These are phyloP conservation scores for Gymnoscelis rufifasciata DNA, from an alignment of 2,888 invertebrate genomes.

Conservation along the genomic window DNA sequence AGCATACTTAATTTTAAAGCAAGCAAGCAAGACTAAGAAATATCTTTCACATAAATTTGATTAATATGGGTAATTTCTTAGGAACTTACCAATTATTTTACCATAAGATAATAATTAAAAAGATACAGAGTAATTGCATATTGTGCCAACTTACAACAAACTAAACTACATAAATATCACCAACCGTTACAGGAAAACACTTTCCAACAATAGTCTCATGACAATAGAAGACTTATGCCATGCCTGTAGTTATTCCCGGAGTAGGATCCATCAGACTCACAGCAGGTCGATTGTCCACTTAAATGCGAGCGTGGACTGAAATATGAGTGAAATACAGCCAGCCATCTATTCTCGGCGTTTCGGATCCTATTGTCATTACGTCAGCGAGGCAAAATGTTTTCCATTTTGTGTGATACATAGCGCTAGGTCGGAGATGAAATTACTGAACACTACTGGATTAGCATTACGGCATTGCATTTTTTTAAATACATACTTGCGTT, in stretches of 20 bases:
- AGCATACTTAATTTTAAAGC: too few relatives aligned
- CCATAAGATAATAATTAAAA: too few relatives aligned
- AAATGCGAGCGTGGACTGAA: conserved; percentile 32
- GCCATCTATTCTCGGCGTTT: conserved; percentile 51
- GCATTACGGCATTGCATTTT: too few relatives aligned
- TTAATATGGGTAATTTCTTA: too few relatives aligned
- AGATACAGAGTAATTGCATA: too few relatives aligned
- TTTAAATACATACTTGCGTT: too few relatives aligned
- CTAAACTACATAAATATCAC: not conserved
- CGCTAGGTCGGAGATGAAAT: not conserved
- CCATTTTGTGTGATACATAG: not conserved
- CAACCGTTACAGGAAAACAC: conserved; percentile 1
- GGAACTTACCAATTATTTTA: too few relatives aligned
- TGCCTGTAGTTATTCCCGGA: conserved; percentile 6
- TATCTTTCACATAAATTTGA: too few relatives aligned
- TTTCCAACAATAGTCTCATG: conserved; percentile 30
- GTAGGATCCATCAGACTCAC: conserved; percentile 56
- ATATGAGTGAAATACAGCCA: conserved; percentile 60
- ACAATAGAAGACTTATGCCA: conserved; percentile 37
- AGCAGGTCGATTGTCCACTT: conserved; percentile 61
- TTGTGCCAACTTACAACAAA: not conserved
- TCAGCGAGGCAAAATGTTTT: conserved; percentile 31
- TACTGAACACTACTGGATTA: conserved; percentile 20
- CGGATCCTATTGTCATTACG: conserved; percentile 61
- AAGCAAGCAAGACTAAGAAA: too few relatives aligned